Percentiles rank a stretch among this genome's conserved stretches.
phyloP scores from a whole-genome alignment of 2,888 invertebrate genomes.

The Eilema sororculum region DNA sequence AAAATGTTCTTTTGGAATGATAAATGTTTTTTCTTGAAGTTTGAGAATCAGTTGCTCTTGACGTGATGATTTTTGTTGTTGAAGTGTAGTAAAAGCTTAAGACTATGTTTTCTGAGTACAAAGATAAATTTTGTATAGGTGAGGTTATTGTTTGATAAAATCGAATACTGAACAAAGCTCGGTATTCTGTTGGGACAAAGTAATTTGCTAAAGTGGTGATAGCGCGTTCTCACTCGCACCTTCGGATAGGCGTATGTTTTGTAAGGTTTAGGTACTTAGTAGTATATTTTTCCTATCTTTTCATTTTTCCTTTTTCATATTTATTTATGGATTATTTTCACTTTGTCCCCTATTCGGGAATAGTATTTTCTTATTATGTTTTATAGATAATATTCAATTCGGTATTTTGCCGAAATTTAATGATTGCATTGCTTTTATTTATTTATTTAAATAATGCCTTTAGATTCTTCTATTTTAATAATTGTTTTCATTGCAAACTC shows the following conservation, averaged over 20 bases:
- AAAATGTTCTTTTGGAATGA: neutral
- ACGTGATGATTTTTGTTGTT: neutral
- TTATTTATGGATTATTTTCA: slow-evolving; percentile 33
- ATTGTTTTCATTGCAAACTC: neutral
- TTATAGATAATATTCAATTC: neutral
- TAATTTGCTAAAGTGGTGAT: slow-evolving; percentile 78
- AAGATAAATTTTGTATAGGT: slow-evolving; percentile 51
- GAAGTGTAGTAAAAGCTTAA: neutral
- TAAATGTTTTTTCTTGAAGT: neutral
- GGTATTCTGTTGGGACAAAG: slow-evolving; percentile 66
- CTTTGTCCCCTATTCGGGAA: slow-evolving; percentile 18
- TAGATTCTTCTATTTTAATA: neutral
- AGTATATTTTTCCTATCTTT: slow-evolving; percentile 25
- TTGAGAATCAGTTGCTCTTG: neutral
- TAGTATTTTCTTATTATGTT: slow-evolving; percentile 11
- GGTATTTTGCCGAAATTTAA: neutral
- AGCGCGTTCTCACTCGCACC: slow-evolving; percentile 48
- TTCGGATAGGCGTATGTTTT: slow-evolving; percentile 52
- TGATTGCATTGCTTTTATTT: neutral
- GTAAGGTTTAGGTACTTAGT: slow-evolving; percentile 40
- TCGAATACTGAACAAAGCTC: slow-evolving; percentile 64
- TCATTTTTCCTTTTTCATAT: slow-evolving; percentile 25
- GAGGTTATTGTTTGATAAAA: slow-evolving; percentile 65
- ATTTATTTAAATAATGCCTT: no score
- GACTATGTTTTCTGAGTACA: slow-evolving; percentile 34